Evolutionary conservation across 2,888 invertebrate genomes (phyloP), one percentile per base, ranked within the genome.

Genomic region (Lithophane leautieri): DNA sequence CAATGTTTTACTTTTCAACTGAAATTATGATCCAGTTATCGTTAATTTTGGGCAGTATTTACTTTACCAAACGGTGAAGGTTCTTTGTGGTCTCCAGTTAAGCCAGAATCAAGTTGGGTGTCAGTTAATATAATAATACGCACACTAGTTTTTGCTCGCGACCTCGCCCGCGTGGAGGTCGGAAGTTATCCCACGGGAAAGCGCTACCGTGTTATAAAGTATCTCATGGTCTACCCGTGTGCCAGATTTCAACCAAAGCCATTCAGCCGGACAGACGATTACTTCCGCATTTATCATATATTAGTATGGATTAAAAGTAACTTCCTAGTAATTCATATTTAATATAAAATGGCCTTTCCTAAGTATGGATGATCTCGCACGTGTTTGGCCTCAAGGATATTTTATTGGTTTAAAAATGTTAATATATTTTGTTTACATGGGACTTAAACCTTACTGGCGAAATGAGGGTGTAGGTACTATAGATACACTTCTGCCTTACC

Each of bases 1-100:
- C 72, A 54, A 87, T 88, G 81, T 88, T 88, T 87, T 81, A 88
- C 81, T 85, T 87, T 87, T 70, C 73, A 87, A 85, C 83, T 78
- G 75, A 76, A 86, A 86, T 87, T 82, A 88, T 82, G 73, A 76
- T 86, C 76, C 74, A 77, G 79, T 75, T 79, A 77, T 75, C 65
- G 16, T 72, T 65, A 74, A 6, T 77, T 81, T 80, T 73, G 80
- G 78, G 47, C 44, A 11, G 67, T 73, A 78, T 79, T 83, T 73
- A 47, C 34, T 60, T 79, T 60, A 0, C 12, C 0, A 25, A 74
- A 44, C 34, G n/a, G 25, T 50, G 34, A 34, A 34, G 34, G 34
- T 34, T 34, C 34, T 52, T 14, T 62, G 40, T 3, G 28, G 25
- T 16, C 1, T 66, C 16, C 12, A 44, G 16, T 34, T 70, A 68